Conservation (phyloP, 2,888 invertebrate genomes). For the Oasisia sp. region DNA sequence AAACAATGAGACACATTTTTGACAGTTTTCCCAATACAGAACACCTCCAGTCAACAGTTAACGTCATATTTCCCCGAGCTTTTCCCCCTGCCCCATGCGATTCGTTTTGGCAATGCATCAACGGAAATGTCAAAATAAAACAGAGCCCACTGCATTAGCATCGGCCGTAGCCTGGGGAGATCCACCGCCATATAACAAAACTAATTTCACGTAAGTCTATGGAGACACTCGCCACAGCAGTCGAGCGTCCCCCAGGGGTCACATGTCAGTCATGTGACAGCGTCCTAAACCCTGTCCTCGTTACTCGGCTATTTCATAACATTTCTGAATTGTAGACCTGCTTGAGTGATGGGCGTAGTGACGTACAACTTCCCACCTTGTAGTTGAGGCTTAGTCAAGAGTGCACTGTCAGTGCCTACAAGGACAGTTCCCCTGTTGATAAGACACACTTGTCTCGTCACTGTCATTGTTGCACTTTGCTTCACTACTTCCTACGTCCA, state of each 20-base stretch:
- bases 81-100: not conserved
- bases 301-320: not conserved
- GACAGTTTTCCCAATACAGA: not conserved
- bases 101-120: not conserved
- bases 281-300: not conserved
- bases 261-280: conserved; percentile 17
- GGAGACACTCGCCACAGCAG: not conserved
- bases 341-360: not conserved
- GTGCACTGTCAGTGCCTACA: not conserved
- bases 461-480: too few relatives aligned
- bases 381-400: not conserved
- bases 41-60: not conserved
- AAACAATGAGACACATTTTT: not conserved
- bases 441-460: not conserved
- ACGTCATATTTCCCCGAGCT: not conserved
- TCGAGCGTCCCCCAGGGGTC: not conserved
- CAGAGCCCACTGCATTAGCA: not conserved
- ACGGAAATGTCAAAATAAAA: conserved; percentile 10
- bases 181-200: not conserved
- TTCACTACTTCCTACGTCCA: too few relatives aligned
- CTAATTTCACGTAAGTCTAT: not conserved
- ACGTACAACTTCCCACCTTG: not conserved
- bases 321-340: not conserved
- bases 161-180: not conserved
- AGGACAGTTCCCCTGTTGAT: not conserved